Evolutionary conservation across 2,113 vertebrate species (phyloP), one percentile per base, ranked within the genome.

Genomic region (Sterna hirundo): DNA sequence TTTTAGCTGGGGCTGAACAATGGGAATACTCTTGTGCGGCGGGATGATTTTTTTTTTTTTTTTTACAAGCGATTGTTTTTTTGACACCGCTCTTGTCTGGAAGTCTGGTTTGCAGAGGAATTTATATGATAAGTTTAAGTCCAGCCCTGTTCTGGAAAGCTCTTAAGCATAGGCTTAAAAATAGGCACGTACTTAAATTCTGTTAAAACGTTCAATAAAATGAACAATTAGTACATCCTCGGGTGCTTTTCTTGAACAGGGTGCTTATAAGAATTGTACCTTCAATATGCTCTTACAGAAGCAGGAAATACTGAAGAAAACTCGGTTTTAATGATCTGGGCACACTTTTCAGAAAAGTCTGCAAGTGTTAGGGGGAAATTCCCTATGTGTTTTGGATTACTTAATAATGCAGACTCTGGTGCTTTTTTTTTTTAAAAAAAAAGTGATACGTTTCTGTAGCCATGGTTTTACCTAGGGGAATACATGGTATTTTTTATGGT

Each of bases 131-230:
- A 90, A 92, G 88, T 90, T 96, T 80, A 58, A 93, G 58, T 86
- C 76, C 38, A 95, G 75, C 68, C 46, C 44, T 94, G 78, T 96
- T 95, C 93, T 91, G 90, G 91, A 83, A 95, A 93, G 92, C 93
- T 90, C 82, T 85, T 95, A 92, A 65, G 58, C 62, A n/a, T 13
- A 77, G 85, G 65, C 60, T 88, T 93, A 86, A 88, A 11, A 92
- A 83, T 88, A 96, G 90, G 71, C 51, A 70, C 22, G 4, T 74
- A 74, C 85, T 83, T 76, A 69, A 72, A 68, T 62, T 49, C 77
- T 85, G 23, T 77, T 80, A 21, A 86, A 87, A 42, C 80, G 79
- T 79, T 87, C 19, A 40, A 83, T 93, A 54, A 46, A 49, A 30
- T 42, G 40, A 95, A 58, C 75, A 61, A 58, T 78, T 25, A 30